Base-by-base conservation (phyloP, 2,113 vertebrate species). In the Cyprinodon tularosa region DNA sequence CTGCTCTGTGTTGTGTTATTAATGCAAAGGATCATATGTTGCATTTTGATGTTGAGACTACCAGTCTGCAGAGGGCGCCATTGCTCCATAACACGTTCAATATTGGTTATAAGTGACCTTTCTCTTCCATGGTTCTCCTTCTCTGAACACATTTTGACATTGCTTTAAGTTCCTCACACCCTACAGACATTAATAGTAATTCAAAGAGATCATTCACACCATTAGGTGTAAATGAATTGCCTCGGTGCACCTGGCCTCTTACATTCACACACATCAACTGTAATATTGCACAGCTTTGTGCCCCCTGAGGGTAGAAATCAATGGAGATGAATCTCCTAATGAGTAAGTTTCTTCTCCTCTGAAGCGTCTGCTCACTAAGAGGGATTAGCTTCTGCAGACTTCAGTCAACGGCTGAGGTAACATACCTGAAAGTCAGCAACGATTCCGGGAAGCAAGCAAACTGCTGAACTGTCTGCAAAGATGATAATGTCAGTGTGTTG, bases 31-130 rank as follows among this genome's bases (percentile, higher is more conserved):
- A n/a, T 68, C 40, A 17, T 4, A 3, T 37, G 5, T 13, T 15
- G 9, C 6, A 36, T 60, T 12, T 50, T 36, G 36, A 48, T 62
- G 68, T 60, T 82, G 2, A 59, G 12, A 11, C 15, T 71, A 13
- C 9, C 4, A 36, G n/a, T 29, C 90, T 86, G 79, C 81, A 93
- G 92, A 89, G 90, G 90, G 92, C 42, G 88, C 85, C 77, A 86
- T 90, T 84, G 84, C 81, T 88, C 88, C 59, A 91, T 68, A 75
- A 64, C 64, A 84, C 59, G 9, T 44, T 53, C 48, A 61, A 5
- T 40, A 65, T 53, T 38, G 22, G 50, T 8, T 4, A 4, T 37
- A n/a, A 39, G 11, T 0, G 13, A n/a, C 40, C 57, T 71, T 62
- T 37, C 45, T 60, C 39, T 29, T 14, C 8, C 62, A 39, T 62